Conservation (phyloP, 37 sponge, comb jelly and placozoan genomes). For the Amphimedon queenslandica region DNA sequence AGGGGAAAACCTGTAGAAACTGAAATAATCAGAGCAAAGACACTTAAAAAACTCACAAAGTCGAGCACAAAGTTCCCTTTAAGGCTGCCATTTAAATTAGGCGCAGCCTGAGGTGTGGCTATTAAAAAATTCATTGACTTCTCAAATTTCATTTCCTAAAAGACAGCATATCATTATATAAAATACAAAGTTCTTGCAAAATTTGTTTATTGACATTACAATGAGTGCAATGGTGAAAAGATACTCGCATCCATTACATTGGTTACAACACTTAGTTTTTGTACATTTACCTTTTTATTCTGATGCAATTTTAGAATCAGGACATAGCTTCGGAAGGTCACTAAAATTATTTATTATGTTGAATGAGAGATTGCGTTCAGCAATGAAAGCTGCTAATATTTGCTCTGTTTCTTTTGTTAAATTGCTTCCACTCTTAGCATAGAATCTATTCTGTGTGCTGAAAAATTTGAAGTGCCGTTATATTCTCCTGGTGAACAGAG, state of each 20-base stretch:
- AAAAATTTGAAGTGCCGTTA: neutral
- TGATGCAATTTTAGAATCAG: conserved; percentile 1
- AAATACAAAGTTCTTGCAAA: too few relatives aligned
- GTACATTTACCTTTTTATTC: neutral
- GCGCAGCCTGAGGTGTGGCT: too few relatives aligned
- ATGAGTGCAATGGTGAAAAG: too few relatives aligned
- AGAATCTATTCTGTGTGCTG: neutral
- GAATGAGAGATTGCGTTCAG: neutral
- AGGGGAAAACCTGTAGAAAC: too few relatives aligned
- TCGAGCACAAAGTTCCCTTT: too few relatives aligned
- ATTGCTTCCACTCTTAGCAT: neutral
- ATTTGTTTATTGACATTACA: too few relatives aligned
- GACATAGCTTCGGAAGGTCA: neutral
- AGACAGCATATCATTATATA: too few relatives aligned
- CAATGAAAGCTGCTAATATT: neutral
- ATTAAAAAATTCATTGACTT: too few relatives aligned
- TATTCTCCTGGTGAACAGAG: neutral
- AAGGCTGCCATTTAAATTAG: too few relatives aligned
- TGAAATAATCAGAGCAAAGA: too few relatives aligned
- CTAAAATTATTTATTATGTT: neutral
- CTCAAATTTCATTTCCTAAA: too few relatives aligned
- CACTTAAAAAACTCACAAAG: too few relatives aligned
- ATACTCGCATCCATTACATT: neutral
- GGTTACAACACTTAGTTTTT: neutral
- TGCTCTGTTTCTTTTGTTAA: neutral